Conservation (phyloP, 1,140 invertebrate genomes). For the Lepidurus packardi region DNA sequence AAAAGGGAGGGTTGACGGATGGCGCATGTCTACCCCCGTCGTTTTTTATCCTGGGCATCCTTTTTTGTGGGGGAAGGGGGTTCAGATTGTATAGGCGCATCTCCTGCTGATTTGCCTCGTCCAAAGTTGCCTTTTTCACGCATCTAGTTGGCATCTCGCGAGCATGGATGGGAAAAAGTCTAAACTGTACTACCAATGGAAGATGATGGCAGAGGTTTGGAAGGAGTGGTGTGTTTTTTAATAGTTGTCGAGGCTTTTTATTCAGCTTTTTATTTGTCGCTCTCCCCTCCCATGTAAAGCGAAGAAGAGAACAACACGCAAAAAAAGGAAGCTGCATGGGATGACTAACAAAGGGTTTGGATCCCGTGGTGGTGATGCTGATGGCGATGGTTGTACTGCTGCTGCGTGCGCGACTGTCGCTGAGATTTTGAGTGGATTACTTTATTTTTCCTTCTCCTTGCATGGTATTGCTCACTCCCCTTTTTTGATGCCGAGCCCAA, state of each 20-base stretch:
- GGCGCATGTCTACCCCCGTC: neutral
- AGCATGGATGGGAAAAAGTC: neutral
- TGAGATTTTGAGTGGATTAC: conserved; percentile 19
- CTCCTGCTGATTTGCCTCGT: neutral
- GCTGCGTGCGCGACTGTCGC: conserved; percentile 19
- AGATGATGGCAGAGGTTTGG: neutral
- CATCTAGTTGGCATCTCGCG: neutral
- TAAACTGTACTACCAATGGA: neutral
- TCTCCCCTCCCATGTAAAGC: neutral
- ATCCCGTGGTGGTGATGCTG: neutral
- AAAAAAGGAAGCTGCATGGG: neutral
- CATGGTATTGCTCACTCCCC: neutral
- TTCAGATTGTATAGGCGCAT: neutral
- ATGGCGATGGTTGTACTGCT: neutral
- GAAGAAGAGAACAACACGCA: neutral
- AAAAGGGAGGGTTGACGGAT: neutral
- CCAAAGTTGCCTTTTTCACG: neutral
- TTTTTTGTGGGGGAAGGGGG: neutral
- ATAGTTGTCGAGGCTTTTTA: neutral
- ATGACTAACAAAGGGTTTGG: neutral
- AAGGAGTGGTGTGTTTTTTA: neutral
- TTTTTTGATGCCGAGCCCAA: conserved; percentile 15
- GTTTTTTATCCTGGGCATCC: neutral
- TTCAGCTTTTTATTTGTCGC: neutral
- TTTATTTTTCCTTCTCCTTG: neutral